These are phyloP conservation scores for Rhagophthalmus giganteus DNA, from an alignment of 2,888 invertebrate genomes.

Conservation along the genomic window DNA sequence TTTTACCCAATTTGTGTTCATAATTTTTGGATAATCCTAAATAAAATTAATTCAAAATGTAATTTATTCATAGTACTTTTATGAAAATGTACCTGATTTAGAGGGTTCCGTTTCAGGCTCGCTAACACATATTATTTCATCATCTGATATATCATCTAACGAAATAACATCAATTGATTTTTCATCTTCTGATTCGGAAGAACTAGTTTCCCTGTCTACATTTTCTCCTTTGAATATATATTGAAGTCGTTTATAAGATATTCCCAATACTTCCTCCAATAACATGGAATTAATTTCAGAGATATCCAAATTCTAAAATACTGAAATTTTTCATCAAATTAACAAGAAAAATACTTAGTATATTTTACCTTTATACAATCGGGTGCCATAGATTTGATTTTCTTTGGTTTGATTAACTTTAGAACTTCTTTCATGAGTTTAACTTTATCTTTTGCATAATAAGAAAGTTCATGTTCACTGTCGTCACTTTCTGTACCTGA, in stretches of 20 bases:
- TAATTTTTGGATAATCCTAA: too few relatives aligned
- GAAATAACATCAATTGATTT: constrained; percentile 48
- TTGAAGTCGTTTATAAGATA: constrained; percentile 52
- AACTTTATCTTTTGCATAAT: constrained; percentile 51
- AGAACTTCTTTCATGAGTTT: constrained; percentile 54
- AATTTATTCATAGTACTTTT: too few relatives aligned
- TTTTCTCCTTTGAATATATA: constrained; percentile 52
- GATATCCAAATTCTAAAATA: constrained; percentile 46
- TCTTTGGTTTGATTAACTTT: constrained; percentile 52
- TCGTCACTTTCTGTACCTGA: constrained; percentile 45
- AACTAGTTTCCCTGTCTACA: constrained; percentile 49
- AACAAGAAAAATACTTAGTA: too few relatives aligned
- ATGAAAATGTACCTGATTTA: too few relatives aligned
- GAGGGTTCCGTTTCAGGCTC: too few relatives aligned
- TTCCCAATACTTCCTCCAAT: constrained; percentile 53
- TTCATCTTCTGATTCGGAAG: constrained; percentile 47
- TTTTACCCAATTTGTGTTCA: not conserved
- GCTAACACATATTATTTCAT: too few relatives aligned
- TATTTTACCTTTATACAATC: constrained; percentile 48
- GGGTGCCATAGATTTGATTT: constrained; percentile 53
- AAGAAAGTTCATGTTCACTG: constrained; percentile 51
- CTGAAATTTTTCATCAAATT: not conserved
- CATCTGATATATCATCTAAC: constrained; percentile 51
- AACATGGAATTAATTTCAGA: constrained; percentile 54
- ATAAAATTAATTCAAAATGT: too few relatives aligned